Conservation (phyloP, 2,797 vertebrate species). For the Knipowitschia caucasica region DNA sequence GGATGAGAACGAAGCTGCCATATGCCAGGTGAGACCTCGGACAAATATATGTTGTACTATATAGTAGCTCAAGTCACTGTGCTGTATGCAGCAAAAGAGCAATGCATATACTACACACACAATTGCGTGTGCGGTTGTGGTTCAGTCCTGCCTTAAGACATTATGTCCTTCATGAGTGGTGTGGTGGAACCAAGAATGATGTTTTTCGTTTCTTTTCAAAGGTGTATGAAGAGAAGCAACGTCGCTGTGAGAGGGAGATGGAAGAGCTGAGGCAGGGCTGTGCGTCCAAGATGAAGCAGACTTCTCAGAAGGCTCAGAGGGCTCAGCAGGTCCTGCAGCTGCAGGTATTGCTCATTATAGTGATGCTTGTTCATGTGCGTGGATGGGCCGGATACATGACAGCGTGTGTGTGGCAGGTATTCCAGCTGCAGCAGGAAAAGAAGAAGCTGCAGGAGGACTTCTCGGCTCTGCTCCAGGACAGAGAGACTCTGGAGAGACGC, state of each 20-base stretch:
- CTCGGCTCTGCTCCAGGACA: slow-evolving; percentile 89
- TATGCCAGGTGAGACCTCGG: slow-evolving; percentile 87
- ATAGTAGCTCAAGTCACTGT: too few species aligned
- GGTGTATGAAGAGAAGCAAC: slow-evolving; percentile 92
- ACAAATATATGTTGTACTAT: too few species aligned
- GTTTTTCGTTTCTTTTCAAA: slow-evolving; percentile 37
- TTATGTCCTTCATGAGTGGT: too few species aligned
- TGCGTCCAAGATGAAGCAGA: slow-evolving; percentile 82
- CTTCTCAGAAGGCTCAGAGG: slow-evolving; percentile 86
- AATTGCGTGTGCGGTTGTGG: too few species aligned
- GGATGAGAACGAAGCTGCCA: slow-evolving; percentile 92
- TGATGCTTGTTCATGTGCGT: too few species aligned
- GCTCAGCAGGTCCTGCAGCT: slow-evolving; percentile 94
- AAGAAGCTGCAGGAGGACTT: slow-evolving; percentile 96
- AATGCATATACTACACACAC: too few species aligned
- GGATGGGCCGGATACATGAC: background rate
- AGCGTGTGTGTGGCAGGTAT: slow-evolving; percentile 67
- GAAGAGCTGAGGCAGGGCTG: slow-evolving; percentile 87
- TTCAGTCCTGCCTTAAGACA: too few species aligned
- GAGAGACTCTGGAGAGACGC: slow-evolving; percentile 87
- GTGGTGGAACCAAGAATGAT: background rate
- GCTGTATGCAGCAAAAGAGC: too few species aligned
- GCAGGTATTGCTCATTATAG: slow-evolving; percentile 63
- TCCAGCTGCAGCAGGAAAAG: slow-evolving; percentile 97
- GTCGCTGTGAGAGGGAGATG: slow-evolving; percentile 86